Evolutionary conservation across 1,140 invertebrate genomes (phyloP).

Genomic region (Drosophila ironensis): DNA sequence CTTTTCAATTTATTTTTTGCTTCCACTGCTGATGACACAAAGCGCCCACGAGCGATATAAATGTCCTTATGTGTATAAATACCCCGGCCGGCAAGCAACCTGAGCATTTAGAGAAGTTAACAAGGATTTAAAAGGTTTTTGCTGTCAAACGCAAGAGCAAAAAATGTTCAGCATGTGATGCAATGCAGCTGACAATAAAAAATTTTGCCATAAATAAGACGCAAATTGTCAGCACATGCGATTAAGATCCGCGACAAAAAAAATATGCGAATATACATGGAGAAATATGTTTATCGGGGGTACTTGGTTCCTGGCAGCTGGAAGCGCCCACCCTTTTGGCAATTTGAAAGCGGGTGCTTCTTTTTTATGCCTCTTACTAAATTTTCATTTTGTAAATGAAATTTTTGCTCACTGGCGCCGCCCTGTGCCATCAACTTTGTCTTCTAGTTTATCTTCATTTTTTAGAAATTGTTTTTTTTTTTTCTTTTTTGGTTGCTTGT

Average conservation of each 20-base stretch:
- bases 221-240: slow-evolving; percentile 53
- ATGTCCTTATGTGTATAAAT: slow-evolving; percentile 10
- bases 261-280: slow-evolving; percentile 17
- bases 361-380: slow-evolving; percentile 58
- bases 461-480: slow-evolving; percentile 15
- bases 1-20: slow-evolving; percentile 68
- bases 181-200: slow-evolving; percentile 70
- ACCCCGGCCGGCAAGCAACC: slow-evolving; percentile 32
- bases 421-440: slow-evolving; percentile 28
- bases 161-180: slow-evolving; percentile 21
- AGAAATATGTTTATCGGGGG: slow-evolving; percentile 62
- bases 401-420: slow-evolving; percentile 28
- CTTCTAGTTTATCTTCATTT: slow-evolving; percentile 68
- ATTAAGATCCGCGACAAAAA: slow-evolving; percentile 53
- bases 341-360: slow-evolving; percentile 8
- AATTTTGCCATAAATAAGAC: slow-evolving; percentile 49
- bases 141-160: slow-evolving; percentile 63
- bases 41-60: slow-evolving; percentile 45
- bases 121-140: slow-evolving; percentile 81
- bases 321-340: background rate
- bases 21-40: slow-evolving; percentile 69
- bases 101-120: slow-evolving; percentile 77
- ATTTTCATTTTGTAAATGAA: slow-evolving; percentile 78
- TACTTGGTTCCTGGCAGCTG: slow-evolving; percentile 5
- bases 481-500: too few relatives aligned